Evolutionary conservation across 2,888 invertebrate genomes (phyloP).

Genomic region (Resseliella maxima): DNA sequence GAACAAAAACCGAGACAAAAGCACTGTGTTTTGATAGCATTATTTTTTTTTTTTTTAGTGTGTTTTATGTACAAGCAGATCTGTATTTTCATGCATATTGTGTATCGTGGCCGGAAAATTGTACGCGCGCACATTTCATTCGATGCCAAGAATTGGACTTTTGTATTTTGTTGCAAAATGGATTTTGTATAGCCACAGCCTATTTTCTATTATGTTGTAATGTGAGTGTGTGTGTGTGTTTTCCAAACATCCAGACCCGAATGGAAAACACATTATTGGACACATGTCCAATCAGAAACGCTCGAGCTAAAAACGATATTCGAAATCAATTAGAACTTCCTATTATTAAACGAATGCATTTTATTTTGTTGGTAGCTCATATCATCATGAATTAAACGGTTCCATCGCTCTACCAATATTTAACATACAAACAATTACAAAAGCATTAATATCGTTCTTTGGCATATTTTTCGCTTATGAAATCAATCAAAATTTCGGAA

Average conservation of each 20-base stretch:
- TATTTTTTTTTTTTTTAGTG: neutral
- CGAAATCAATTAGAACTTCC: neutral
- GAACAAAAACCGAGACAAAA: neutral
- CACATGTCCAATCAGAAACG: slow-evolving; percentile 40
- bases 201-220: neutral
- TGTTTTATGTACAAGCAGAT: neutral
- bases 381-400: neutral
- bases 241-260: neutral
- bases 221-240: neutral
- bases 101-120: neutral
- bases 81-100: too few species aligned
- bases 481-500: slow-evolving; percentile 20
- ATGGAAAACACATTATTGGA: slow-evolving; percentile 10
- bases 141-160: neutral
- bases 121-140: neutral
- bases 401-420: neutral
- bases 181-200: neutral
- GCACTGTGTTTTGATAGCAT: neutral
- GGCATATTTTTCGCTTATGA: neutral
- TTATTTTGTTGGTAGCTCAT: too few species aligned
- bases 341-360: neutral
- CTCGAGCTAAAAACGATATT: neutral
- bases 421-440: neutral
- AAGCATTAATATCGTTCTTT: neutral
- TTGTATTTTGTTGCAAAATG: neutral